Evolutionary conservation across 1,140 invertebrate genomes (phyloP).

Genomic region (Amphibalanus amphitrite): DNA sequence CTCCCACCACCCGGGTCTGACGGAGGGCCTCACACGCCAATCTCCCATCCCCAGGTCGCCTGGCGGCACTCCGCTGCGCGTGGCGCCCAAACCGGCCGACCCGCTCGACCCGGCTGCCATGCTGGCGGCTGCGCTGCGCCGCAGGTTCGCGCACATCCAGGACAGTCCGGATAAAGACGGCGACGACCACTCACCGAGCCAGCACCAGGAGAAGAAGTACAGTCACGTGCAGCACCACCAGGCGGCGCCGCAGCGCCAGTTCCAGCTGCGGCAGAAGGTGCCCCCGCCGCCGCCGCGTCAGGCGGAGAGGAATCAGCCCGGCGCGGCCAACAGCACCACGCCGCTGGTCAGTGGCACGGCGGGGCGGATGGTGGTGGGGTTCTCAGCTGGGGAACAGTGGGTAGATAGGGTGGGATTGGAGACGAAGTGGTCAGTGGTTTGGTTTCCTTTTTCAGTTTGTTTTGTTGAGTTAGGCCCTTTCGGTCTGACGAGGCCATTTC

Average conservation of each 20-base stretch:
- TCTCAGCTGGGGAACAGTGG: no score
- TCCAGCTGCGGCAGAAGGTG: neutral
- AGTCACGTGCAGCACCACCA: neutral
- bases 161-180: conserved; percentile 13
- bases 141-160: conserved; percentile 16
- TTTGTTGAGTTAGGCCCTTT: no score
- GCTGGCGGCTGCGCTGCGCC: conserved; percentile 15
- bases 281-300: no score
- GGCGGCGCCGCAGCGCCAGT: neutral
- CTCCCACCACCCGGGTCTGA: no score
- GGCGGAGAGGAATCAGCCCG: no score
- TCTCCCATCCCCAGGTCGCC: conserved; percentile 9
- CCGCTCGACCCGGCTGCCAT: conserved; percentile 12
- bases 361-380: no score
- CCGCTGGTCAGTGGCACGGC: neutral
- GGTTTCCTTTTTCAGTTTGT: no score
- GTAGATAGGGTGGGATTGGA: no score
- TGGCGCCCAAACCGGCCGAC: conserved; percentile 10
- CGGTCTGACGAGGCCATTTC: no score
- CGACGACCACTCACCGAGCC: conserved; percentile 2
- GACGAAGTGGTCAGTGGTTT: no score
- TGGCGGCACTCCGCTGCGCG: conserved; percentile 15
- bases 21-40: neutral
- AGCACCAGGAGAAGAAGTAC: no score
- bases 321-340: neutral